These are phyloP conservation scores for Murina feae DNA, from an alignment of 2,113 vertebrate genomes.

Conservation along the genomic window DNA sequence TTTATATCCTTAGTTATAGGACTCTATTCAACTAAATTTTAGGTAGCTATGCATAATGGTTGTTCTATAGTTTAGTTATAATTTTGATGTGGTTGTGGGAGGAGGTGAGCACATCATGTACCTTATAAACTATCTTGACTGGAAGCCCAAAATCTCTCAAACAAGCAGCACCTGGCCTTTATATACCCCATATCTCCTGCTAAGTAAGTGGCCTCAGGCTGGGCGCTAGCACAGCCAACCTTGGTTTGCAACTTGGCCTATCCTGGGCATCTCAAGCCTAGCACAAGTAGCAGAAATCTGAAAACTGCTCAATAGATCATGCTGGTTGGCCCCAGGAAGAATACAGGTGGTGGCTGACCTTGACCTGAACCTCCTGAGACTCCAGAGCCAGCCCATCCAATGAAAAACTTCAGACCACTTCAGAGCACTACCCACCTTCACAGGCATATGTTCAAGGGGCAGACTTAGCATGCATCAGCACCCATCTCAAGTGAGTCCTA, in stretches of 20 bases:
- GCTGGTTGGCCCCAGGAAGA: no score
- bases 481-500: no score
- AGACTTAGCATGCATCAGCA: no score
- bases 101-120: neutral
- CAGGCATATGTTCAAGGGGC: no score
- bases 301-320: neutral
- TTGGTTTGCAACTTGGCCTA: neutral
- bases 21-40: no score
- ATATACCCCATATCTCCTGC: neutral
- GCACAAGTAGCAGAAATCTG: neutral
- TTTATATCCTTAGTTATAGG: neutral
- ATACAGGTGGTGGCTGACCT: no score
- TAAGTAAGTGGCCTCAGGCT: neutral
- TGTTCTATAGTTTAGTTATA: neutral
- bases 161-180: neutral
- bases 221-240: neutral
- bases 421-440: neutral
- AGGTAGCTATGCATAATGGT: no score
- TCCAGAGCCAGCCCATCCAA: no score
- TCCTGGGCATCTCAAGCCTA: neutral
- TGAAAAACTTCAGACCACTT: neutral
- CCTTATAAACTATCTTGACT: neutral
- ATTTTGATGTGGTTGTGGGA: neutral
- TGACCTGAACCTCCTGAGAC: no score
- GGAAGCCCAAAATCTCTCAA: neutral